Evolutionary conservation across 2,797 vertebrate species (phyloP).

Genomic region (Hemibagrus guttatus): DNA sequence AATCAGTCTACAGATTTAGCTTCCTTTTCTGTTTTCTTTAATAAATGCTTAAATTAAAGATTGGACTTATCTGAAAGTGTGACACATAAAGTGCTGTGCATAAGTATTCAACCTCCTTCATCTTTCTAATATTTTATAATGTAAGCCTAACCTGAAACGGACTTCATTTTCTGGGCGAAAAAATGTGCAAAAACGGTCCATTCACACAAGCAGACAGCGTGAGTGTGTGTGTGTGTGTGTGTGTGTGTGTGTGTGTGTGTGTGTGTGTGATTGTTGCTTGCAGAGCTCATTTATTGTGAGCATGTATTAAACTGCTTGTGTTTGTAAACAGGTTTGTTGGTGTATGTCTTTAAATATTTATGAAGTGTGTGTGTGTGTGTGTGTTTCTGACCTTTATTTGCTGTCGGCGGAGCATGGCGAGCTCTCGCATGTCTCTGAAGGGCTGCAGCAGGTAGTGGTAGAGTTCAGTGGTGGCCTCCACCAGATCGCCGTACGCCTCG

Average conservation of each 20-base stretch:
- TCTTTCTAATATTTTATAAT: not conserved
- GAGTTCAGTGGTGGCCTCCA: slow-evolving; percentile 92
- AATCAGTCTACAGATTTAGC: not conserved
- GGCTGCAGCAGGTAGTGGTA: slow-evolving; percentile 97
- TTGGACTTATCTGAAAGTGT: too few species aligned
- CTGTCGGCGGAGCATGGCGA: slow-evolving; percentile 93
- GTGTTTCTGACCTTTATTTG: slow-evolving; percentile 90
- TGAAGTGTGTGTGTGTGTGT: slow-evolving; percentile 25
- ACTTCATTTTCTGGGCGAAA: not conserved
- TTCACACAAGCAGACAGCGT: not conserved
- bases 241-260: not conserved
- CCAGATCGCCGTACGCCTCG: slow-evolving; percentile 84
- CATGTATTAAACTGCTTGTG: not conserved
- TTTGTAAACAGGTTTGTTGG: not conserved
- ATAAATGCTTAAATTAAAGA: too few species aligned
- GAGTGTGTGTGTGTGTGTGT: not conserved
- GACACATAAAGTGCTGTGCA: too few species aligned
- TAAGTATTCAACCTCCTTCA: not conserved
- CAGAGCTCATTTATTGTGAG: not conserved
- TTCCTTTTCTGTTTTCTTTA: not conserved
- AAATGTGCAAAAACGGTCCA: not conserved
- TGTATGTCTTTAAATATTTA: slow-evolving; percentile 3
- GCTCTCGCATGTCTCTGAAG: slow-evolving; percentile 96
- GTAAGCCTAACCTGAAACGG: not conserved
- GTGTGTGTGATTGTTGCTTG: not conserved